Evolutionary conservation across 2,113 vertebrate genomes (phyloP).

Genomic region (Chrysochloris asiatica): DNA sequence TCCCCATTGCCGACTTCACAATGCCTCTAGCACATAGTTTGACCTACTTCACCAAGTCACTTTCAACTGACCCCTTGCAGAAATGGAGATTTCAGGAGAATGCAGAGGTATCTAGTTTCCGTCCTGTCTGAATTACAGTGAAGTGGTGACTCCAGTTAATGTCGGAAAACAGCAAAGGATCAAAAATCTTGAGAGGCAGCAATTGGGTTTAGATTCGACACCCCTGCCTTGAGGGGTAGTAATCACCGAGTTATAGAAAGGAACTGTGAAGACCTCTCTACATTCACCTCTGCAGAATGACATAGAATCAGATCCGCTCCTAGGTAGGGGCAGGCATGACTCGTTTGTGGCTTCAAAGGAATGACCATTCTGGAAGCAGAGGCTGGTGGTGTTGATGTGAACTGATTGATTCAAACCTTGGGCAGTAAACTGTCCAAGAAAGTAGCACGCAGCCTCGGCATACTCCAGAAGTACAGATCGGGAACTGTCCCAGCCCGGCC

Average conservation of each 20-base stretch:
- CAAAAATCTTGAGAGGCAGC: neutral
- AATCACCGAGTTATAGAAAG: no score
- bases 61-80: neutral
- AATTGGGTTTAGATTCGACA: neutral
- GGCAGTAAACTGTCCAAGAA: neutral
- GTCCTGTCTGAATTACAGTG: neutral
- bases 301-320: neutral
- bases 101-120: neutral
- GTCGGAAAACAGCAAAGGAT: neutral
- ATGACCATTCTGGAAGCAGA: neutral
- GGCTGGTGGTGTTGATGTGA: neutral
- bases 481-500: constrained; percentile 3
- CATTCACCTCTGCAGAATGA: neutral
- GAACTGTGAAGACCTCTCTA: neutral
- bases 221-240: neutral
- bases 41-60: constrained; percentile 70
- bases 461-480: neutral
- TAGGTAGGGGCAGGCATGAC: neutral
- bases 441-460: neutral
- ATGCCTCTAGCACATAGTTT: constrained; percentile 25
- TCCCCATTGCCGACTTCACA: constrained; percentile 64
- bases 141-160: neutral
- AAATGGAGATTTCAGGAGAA: constrained; percentile 27
- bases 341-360: neutral
- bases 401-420: neutral